phyloP scores from a whole-genome alignment of 2,888 invertebrate species.

The Lasius platythorax region DNA sequence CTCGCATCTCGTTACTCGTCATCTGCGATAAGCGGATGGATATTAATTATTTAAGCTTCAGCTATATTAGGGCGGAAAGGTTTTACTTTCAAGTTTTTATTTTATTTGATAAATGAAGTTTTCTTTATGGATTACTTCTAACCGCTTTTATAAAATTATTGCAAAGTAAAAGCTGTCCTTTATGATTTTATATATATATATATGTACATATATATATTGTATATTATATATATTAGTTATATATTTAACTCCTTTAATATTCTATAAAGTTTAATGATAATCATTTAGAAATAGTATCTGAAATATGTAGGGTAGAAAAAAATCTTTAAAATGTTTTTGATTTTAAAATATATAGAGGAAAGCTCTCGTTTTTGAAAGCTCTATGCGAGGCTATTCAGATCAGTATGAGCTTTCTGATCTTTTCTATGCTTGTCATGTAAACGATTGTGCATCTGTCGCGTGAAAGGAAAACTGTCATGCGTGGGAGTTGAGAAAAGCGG shows the following conservation, averaged over 20 bases:
- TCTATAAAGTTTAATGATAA: not conserved
- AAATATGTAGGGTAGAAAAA: not conserved
- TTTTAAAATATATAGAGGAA: not conserved
- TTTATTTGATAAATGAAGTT: not conserved
- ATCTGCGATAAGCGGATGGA: conserved; percentile 10
- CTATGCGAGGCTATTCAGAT: not conserved
- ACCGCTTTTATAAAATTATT: not conserved
- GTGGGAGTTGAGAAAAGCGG: not conserved
- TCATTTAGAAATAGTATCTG: not conserved
- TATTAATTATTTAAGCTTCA: conserved; percentile 35
- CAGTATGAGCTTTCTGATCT: not conserved
- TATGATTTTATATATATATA: not conserved
- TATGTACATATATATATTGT: not conserved
- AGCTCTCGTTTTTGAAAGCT: not conserved
- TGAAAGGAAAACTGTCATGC: not conserved
- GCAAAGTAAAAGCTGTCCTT: not conserved
- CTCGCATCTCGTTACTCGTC: conserved; percentile 15
- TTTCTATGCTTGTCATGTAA: not conserved
- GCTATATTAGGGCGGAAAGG: not conserved
- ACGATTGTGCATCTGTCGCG: not conserved
- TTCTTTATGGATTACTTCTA: not conserved
- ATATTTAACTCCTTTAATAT: not conserved
- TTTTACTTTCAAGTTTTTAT: conserved; percentile 14
- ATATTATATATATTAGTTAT: not conserved
- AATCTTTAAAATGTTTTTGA: not conserved